Evolutionary conservation across 2,113 vertebrate species (phyloP).

Genomic region (Lutjanus erythropterus): DNA sequence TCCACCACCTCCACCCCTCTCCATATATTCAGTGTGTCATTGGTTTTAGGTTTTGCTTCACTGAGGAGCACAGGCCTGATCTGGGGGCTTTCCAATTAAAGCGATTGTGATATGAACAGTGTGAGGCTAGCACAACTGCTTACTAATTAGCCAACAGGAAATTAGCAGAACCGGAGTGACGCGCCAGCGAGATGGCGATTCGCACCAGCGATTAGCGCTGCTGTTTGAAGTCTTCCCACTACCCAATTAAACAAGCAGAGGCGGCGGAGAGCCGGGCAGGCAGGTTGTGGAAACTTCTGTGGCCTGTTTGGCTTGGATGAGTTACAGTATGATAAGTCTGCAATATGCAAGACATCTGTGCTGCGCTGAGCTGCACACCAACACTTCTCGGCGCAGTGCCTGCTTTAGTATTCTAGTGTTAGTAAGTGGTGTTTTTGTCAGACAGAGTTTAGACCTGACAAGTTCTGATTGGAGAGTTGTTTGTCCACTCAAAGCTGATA

Average conservation of each 20-base stretch:
- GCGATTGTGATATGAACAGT: constrained; percentile 49
- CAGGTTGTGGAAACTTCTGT: constrained; percentile 32
- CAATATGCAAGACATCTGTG: neutral
- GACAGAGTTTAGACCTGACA: neutral
- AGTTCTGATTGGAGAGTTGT: neutral
- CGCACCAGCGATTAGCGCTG: constrained; percentile 56
- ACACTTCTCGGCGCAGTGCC: neutral
- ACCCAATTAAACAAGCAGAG: constrained; percentile 60
- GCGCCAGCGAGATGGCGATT: constrained; percentile 42
- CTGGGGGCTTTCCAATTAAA: constrained; percentile 65
- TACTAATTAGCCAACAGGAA: constrained; percentile 72
- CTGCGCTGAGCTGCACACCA: neutral
- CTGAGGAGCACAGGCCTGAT: constrained; percentile 43
- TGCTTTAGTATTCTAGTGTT: neutral
- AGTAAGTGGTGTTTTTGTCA: neutral
- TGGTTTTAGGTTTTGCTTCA: constrained; percentile 42
- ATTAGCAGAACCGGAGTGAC: constrained; percentile 52
- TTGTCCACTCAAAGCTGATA: neutral
- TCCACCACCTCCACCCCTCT: neutral
- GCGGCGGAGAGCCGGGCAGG: constrained; percentile 4
- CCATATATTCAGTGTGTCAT: constrained; percentile 34
- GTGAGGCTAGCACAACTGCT: constrained; percentile 51
- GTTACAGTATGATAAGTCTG: constrained; percentile 13
- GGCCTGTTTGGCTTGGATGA: constrained; percentile 31
- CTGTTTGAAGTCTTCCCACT: constrained; percentile 56